Evolutionary conservation across 2,888 invertebrate species (phyloP).

Genomic region (Nomada hirtipes): DNA sequence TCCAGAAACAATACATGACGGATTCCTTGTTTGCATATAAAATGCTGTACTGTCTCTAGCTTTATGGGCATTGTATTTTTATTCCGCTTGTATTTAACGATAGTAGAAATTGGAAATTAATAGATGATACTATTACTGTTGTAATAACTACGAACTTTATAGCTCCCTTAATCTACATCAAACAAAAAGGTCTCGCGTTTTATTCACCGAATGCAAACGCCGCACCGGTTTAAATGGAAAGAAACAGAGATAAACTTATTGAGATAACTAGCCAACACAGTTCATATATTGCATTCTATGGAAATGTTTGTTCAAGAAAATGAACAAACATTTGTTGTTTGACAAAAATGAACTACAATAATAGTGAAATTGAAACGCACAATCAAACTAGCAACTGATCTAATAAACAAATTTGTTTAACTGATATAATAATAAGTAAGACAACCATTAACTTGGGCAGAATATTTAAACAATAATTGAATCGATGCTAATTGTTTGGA

Average conservation of each 20-base stretch:
- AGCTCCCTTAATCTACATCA: constrained; percentile 15
- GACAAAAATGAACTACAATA: no score
- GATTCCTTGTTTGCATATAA: constrained; percentile 1
- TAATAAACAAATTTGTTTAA: no score
- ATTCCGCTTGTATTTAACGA: no score
- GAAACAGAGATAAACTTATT: constrained; percentile 8
- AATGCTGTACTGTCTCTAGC: neutral
- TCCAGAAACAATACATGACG: constrained; percentile 12
- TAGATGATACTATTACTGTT: neutral
- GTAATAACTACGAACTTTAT: neutral
- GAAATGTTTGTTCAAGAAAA: neutral
- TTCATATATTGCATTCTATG: constrained; percentile 15
- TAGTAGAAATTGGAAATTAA: neutral
- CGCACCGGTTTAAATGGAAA: neutral
- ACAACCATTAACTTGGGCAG: no score
- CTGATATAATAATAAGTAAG: no score
- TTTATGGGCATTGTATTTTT: neutral
- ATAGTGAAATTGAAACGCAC: no score
- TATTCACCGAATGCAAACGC: neutral
- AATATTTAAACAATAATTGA: no score
- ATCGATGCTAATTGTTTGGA: no score
- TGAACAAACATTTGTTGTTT: no score
- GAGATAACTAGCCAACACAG: neutral
- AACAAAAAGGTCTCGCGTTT: constrained; percentile 10
- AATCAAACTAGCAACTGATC: no score